phyloP scores from a whole-genome alignment of 2,888 invertebrate species.

The Drosophila crucigera region DNA sequence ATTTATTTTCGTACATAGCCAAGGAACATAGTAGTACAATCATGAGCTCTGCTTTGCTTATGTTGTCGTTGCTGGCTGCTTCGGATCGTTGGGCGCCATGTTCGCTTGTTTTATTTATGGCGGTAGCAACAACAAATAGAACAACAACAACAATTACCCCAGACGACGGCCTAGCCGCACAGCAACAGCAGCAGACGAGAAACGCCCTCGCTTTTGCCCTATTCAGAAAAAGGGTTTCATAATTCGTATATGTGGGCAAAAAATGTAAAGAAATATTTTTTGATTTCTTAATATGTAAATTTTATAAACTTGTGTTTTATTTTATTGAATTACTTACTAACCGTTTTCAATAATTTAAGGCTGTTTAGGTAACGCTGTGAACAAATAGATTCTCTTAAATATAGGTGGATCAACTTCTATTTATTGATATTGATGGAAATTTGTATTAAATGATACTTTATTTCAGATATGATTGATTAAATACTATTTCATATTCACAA shows the following conservation, averaged over 20 bases:
- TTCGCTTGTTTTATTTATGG: slow-evolving; percentile 76
- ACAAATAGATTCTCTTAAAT: background rate
- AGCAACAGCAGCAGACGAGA: slow-evolving; percentile 30
- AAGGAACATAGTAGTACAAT: slow-evolving; percentile 26
- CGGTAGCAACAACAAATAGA: slow-evolving; percentile 19
- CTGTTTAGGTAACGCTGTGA: background rate
- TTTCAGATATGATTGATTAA: background rate
- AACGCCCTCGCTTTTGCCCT: slow-evolving; percentile 60
- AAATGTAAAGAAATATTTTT: background rate
- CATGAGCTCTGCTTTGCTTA: slow-evolving; percentile 32
- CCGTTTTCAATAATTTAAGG: background rate
- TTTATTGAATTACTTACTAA: background rate
- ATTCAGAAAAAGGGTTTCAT: slow-evolving; percentile 21
- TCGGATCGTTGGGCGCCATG: slow-evolving; percentile 39
- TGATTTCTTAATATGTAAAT: slow-evolving; percentile 12
- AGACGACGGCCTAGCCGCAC: slow-evolving; percentile 28
- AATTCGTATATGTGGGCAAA: background rate
- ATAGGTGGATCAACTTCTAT: background rate
- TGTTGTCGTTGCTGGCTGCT: slow-evolving; percentile 31
- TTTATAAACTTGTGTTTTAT: background rate
- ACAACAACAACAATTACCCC: slow-evolving; percentile 10
- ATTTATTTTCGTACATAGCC: slow-evolving; percentile 17
- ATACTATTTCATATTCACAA: background rate
- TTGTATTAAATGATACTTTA: background rate
- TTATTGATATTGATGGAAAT: background rate